These are phyloP conservation scores for Synergus itoensis DNA, from an alignment of 2,888 invertebrate species.

Conservation along the genomic window DNA sequence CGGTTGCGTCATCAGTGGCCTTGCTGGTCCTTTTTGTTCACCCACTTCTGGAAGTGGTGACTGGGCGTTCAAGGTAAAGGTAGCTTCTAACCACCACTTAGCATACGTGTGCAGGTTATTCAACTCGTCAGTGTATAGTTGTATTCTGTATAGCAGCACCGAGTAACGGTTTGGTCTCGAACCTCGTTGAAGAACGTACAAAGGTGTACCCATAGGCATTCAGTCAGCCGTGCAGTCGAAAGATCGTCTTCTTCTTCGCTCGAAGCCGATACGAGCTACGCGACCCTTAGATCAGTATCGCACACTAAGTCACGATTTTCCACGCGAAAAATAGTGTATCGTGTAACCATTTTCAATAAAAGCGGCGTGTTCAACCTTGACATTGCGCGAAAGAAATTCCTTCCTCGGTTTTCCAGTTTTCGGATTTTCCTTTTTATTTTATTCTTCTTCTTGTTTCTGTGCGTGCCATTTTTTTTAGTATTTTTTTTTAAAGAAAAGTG, in stretches of 20 bases:
- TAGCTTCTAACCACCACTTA: slow-evolving; percentile 59
- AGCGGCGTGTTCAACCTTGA: slow-evolving; percentile 18
- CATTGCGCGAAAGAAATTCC: not conserved
- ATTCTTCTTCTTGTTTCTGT: not conserved
- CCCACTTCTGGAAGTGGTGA: slow-evolving; percentile 47
- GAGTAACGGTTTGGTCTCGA: slow-evolving; percentile 69
- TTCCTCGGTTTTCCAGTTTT: not conserved
- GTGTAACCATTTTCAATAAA: not conserved
- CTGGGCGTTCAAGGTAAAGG: slow-evolving; percentile 59
- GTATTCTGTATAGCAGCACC: slow-evolving; percentile 58
- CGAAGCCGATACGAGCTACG: slow-evolving; percentile 43
- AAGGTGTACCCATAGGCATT: slow-evolving; percentile 62
- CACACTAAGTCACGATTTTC: slow-evolving; percentile 29
- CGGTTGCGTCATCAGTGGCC: slow-evolving; percentile 24
- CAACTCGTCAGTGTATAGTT: slow-evolving; percentile 66
- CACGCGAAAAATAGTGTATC: not conserved
- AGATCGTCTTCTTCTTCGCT: slow-evolving; percentile 68
- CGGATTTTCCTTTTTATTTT: slow-evolving; percentile 1
- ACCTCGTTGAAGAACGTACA: slow-evolving; percentile 65
- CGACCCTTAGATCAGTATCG: slow-evolving; percentile 40
- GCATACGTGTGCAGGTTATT: slow-evolving; percentile 73
- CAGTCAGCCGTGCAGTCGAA: slow-evolving; percentile 76
- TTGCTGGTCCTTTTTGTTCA: slow-evolving; percentile 47
- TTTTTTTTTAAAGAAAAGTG: not conserved
- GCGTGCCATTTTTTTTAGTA: not conserved